Evolutionary conservation across 2,113 vertebrate species (phyloP).

Genomic region (Isurus oxyrinchus): DNA sequence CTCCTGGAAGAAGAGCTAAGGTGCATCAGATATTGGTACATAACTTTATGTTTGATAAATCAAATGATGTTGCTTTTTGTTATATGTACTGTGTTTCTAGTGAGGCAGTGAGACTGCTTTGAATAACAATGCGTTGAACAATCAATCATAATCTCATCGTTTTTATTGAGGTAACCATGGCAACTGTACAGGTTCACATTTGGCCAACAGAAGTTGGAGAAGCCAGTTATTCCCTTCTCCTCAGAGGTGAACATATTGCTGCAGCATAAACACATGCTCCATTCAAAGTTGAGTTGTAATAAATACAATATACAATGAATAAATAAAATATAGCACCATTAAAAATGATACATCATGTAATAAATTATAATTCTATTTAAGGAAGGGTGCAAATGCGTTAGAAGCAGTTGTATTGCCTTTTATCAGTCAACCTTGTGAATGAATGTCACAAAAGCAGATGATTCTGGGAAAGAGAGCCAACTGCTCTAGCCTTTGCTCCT

Average conservation of each 20-base stretch:
- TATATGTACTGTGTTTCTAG: conserved; percentile 12
- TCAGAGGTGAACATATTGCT: background rate
- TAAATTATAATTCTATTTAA: too few relatives aligned
- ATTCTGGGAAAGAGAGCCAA: background rate
- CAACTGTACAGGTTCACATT: background rate
- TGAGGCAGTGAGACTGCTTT: background rate
- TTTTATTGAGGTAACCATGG: conserved; percentile 1
- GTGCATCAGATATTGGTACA: background rate
- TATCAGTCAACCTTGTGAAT: background rate
- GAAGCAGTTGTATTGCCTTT: too few relatives aligned
- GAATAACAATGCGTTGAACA: background rate
- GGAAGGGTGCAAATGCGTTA: too few relatives aligned
- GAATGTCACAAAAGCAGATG: background rate
- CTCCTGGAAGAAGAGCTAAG: background rate
- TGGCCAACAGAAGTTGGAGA: background rate
- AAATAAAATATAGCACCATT: too few relatives aligned
- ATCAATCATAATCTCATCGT: background rate
- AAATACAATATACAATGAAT: too few relatives aligned
- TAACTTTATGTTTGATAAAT: background rate
- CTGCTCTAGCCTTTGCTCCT: background rate
- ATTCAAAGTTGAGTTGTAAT: background rate
- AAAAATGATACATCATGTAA: too few relatives aligned
- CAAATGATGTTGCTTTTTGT: background rate
- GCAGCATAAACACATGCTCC: background rate
- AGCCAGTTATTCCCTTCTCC: background rate